phyloP scores from a whole-genome alignment of 2,888 invertebrate genomes.

The Eristalinus aeneus region DNA sequence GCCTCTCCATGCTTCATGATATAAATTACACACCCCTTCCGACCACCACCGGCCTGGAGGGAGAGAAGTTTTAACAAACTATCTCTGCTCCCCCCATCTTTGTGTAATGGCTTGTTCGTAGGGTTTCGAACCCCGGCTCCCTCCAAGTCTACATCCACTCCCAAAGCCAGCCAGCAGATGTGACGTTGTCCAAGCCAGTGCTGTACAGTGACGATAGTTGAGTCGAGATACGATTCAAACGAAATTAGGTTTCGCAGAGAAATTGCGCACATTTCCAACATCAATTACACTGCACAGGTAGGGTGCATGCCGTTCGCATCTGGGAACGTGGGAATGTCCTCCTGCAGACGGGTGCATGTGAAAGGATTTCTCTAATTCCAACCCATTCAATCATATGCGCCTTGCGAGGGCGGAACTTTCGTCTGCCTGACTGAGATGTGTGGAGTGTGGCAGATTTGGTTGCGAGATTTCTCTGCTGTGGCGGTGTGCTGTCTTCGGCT shows the following conservation, averaged over 20 bases:
- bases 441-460: constrained; percentile 23
- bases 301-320: background rate
- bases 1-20: background rate
- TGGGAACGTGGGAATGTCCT: background rate
- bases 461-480: constrained; percentile 3
- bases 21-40: constrained; percentile 43
- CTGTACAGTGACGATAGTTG: constrained; percentile 25
- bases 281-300: constrained; percentile 48
- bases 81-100: background rate
- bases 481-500: background rate
- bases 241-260: constrained; percentile 57
- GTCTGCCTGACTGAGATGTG: constrained; percentile 9
- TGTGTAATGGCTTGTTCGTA: constrained; percentile 23
- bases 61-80: constrained; percentile 49
- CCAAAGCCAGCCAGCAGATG: background rate
- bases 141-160: constrained; percentile 32
- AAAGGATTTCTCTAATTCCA: constrained; percentile 55
- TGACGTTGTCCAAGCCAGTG: background rate
- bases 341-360: constrained; percentile 20
- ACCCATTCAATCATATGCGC: constrained; percentile 57
- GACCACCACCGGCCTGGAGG: constrained; percentile 7
- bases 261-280: constrained; percentile 41
- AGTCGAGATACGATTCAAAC: constrained; percentile 42
- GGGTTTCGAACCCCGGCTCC: background rate
- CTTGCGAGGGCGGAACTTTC: constrained; percentile 34